Evolutionary conservation across 2,888 invertebrate species (phyloP).

Genomic region (Cosmia trapezina): DNA sequence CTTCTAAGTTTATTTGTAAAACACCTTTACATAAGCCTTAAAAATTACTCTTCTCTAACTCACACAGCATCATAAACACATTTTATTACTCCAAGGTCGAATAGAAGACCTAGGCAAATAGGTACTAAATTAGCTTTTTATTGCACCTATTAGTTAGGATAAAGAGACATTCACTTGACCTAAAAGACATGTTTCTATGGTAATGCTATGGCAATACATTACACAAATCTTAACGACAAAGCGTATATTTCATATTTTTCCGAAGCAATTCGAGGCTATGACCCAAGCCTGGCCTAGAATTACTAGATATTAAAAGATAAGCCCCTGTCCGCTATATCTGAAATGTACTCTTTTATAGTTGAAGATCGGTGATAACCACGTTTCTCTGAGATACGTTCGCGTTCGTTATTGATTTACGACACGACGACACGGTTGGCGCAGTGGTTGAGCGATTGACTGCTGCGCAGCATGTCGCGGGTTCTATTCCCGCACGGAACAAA

Average conservation of each 20-base stretch:
- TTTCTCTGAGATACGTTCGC: not conserved
- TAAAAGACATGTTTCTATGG: conserved; percentile 12
- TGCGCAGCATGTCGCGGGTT: too few species aligned
- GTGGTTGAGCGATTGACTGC: too few species aligned
- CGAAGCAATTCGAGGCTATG: not conserved
- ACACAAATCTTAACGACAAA: conserved; percentile 20
- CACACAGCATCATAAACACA: not conserved
- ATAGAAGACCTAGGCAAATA: conserved; percentile 4
- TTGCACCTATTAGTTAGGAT: conserved; percentile 38
- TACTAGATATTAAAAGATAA: conserved; percentile 35
- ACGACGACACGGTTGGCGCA: too few species aligned
- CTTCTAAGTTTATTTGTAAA: not conserved
- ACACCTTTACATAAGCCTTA: not conserved
- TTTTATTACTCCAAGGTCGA: not conserved
- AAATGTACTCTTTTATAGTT: conserved; percentile 18
- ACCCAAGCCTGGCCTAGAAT: conserved; percentile 19
- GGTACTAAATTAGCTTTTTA: conserved; percentile 34
- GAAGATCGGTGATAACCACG: conserved; percentile 8
- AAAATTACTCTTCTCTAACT: not conserved
- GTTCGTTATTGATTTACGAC: conserved; percentile 13
- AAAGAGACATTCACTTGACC: conserved; percentile 36
- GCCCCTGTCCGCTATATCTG: conserved; percentile 8
- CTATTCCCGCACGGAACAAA: too few species aligned
- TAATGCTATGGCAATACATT: conserved; percentile 27
- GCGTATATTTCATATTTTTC: conserved; percentile 2